Evolutionary conservation across 2,797 vertebrate species (phyloP).

Genomic region (Rhodeus uyekii): DNA sequence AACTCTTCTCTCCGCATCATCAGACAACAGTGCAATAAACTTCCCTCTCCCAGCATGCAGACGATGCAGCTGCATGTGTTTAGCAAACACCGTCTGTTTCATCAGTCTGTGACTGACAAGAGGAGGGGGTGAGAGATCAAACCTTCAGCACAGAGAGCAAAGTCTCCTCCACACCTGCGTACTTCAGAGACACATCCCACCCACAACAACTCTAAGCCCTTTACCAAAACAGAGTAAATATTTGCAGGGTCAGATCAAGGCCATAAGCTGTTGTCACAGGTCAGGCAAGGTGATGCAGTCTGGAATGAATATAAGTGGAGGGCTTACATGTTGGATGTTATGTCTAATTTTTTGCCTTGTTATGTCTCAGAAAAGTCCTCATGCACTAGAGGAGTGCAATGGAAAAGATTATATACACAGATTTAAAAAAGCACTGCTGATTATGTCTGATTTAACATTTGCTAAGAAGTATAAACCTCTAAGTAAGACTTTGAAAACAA

Average conservation of each 20-base stretch:
- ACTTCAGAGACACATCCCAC: slow-evolving; percentile 53
- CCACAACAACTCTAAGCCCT: slow-evolving; percentile 44
- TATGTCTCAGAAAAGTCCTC: not conserved
- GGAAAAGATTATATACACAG: not conserved
- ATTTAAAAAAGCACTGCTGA: not conserved
- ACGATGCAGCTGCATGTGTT: slow-evolving; percentile 74
- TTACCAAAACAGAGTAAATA: slow-evolving; percentile 64
- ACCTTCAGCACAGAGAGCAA: slow-evolving; percentile 52
- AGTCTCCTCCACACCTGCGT: slow-evolving; percentile 65
- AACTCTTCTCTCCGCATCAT: not conserved
- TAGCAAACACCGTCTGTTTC: slow-evolving; percentile 73
- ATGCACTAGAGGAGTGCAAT: not conserved
- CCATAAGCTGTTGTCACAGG: slow-evolving; percentile 25
- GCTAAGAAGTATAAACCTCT: not conserved
- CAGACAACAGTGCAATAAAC: slow-evolving; percentile 8
- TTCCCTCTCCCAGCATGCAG: slow-evolving; percentile 55
- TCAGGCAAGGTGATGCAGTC: slow-evolving; percentile 1
- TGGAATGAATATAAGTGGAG: not conserved
- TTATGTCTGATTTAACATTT: not conserved
- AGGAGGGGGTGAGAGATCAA: slow-evolving; percentile 53
- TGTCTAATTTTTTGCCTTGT: slow-evolving; percentile 9
- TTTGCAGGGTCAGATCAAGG: slow-evolving; percentile 61
- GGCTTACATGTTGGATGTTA: slow-evolving; percentile 12
- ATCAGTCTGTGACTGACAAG: slow-evolving; percentile 55
- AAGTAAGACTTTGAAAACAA: not conserved